Evolutionary conservation across 2,888 invertebrate genomes (phyloP).

Genomic region (Homarus gammarus): DNA sequence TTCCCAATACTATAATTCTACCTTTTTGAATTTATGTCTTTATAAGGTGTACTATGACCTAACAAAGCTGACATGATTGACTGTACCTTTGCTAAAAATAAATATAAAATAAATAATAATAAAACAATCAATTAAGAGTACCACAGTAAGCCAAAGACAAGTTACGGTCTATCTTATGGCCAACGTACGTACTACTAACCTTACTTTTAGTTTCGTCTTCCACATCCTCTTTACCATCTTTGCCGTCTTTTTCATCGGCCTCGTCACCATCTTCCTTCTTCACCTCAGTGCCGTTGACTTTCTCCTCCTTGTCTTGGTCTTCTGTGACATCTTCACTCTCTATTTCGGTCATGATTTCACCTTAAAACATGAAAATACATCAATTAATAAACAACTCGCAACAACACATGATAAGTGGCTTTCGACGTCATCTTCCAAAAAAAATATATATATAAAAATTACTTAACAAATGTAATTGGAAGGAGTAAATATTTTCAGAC

Average conservation of each 20-base stretch:
- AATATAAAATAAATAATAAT: neutral
- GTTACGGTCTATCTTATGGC: neutral
- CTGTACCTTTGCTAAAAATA: neutral
- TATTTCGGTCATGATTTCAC: constrained; percentile 25
- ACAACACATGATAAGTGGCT: no score
- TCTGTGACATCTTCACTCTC: constrained; percentile 19
- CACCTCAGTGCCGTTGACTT: neutral
- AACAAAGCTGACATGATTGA: neutral
- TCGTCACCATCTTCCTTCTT: neutral
- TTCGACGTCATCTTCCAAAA: no score
- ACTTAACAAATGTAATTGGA: no score
- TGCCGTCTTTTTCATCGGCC: neutral
- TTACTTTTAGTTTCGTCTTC: neutral
- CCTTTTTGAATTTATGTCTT: neutral
- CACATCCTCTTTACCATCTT: neutral
- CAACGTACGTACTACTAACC: neutral
- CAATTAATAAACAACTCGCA: no score
- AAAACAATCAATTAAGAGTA: neutral
- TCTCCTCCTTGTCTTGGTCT: constrained; percentile 5
- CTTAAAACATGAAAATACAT: neutral
- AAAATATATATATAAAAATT: no score
- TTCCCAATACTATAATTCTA: neutral
- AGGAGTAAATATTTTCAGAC: no score
- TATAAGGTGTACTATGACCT: neutral
- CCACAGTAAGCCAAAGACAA: neutral